These are phyloP conservation scores for Lepisosteus oculatus DNA, from an alignment of 2,113 vertebrate genomes.

Conservation along the genomic window DNA sequence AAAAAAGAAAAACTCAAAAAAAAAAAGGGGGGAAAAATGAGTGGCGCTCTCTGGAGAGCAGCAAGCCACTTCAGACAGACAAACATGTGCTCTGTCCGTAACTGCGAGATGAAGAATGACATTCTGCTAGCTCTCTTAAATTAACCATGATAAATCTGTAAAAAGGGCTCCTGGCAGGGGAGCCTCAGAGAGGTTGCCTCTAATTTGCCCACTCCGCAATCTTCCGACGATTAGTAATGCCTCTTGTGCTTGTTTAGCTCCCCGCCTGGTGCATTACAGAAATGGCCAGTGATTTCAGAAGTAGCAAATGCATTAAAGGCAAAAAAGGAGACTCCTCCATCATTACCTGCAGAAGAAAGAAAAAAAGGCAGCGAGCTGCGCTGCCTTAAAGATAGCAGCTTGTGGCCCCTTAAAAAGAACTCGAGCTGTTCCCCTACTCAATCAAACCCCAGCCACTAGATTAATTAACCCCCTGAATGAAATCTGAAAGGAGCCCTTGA, in stretches of 20 bases:
- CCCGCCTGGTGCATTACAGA: conserved; percentile 22
- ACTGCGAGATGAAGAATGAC: conserved; percentile 30
- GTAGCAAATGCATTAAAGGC: conserved; percentile 25
- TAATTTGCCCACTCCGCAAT: conserved; percentile 38
- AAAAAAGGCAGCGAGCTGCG: conserved; percentile 27
- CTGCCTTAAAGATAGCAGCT: conserved; percentile 46
- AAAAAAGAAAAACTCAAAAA: background rate
- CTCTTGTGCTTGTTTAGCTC: conserved; percentile 29
- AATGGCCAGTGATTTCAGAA: conserved; percentile 29
- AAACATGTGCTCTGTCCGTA: conserved; percentile 28
- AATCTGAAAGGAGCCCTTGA: conserved; percentile 38
- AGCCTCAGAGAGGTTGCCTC: too few relatives aligned
- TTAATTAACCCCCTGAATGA: conserved; percentile 54
- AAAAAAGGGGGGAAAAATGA: background rate
- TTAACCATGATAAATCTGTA: conserved; percentile 22
- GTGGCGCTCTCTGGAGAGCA: conserved; percentile 16
- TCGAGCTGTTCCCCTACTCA: conserved; percentile 29
- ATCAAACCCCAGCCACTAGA: conserved; percentile 50
- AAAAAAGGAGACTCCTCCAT: conserved; percentile 21
- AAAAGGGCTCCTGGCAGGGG: too few relatives aligned
- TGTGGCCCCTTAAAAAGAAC: conserved; percentile 48
- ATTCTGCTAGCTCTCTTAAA: conserved; percentile 15
- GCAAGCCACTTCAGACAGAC: conserved; percentile 20
- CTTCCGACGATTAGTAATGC: conserved; percentile 37
- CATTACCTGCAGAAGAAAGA: conserved; percentile 32